Conservation (phyloP, 2,113 vertebrate genomes). For the Phalacrocorax aristotelis region DNA sequence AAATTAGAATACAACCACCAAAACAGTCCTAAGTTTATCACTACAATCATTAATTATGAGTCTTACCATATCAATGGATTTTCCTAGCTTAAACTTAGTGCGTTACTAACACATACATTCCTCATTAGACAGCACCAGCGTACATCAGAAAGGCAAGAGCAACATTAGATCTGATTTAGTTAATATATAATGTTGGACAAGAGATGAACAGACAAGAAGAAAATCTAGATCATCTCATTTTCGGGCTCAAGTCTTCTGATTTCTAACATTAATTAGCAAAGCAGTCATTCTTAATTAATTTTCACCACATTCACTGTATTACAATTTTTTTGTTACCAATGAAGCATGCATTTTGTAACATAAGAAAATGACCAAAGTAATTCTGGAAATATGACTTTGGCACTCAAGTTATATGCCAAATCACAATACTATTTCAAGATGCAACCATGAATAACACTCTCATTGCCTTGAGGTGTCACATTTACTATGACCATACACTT, state of each 20-base stretch:
- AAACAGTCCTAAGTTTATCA: neutral
- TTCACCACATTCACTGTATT: neutral
- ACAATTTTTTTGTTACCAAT: neutral
- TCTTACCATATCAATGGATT: neutral
- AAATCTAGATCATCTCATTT: neutral
- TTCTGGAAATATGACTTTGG: neutral
- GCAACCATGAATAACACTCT: neutral
- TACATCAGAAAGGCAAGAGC: neutral
- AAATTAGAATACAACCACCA: neutral
- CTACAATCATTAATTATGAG: neutral
- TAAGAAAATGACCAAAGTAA: neutral
- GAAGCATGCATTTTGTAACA: neutral
- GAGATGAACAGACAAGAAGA: neutral
- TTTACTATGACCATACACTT: neutral
- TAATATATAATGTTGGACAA: neutral
- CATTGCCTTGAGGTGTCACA: neutral
- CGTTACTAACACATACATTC: neutral
- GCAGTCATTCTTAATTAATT: neutral
- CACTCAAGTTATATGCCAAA: neutral
- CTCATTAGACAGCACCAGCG: neutral
- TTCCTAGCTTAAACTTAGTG: neutral
- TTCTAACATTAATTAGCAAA: neutral
- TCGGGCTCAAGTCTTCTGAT: neutral
- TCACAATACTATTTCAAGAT: neutral
- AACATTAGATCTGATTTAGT: neutral